These are phyloP conservation scores for Turdus rufiventris DNA, from an alignment of 2,113 vertebrate species.

Conservation along the genomic window DNA sequence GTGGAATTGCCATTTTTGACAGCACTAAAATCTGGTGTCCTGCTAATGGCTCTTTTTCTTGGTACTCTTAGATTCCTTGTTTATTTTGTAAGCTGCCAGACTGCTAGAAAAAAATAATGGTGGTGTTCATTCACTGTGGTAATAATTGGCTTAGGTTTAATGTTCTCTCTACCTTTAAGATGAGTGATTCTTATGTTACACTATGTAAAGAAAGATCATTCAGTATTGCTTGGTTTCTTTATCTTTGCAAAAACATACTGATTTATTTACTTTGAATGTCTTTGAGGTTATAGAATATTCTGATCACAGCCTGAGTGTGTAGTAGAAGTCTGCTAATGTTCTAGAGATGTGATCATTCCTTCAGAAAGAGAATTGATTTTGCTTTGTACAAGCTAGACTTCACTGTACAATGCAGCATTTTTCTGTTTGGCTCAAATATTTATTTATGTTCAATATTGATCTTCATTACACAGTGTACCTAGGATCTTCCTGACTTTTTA, in stretches of 20 bases:
- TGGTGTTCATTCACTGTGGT: not conserved
- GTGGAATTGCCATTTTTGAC: not conserved
- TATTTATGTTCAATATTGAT: not conserved
- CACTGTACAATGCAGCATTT: not conserved
- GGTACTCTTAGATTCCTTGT: not conserved
- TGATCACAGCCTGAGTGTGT: not conserved
- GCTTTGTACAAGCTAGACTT: not conserved
- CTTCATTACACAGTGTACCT: not conserved
- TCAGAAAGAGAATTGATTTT: not conserved
- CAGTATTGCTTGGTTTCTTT: not conserved
- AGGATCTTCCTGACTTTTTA: not conserved
- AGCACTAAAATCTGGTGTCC: not conserved
- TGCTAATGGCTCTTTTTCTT: not conserved
- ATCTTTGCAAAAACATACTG: not conserved
- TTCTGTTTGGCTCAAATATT: not conserved
- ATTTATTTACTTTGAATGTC: not conserved
- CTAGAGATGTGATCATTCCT: not conserved
- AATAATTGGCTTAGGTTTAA: not conserved
- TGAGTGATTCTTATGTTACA: not conserved
- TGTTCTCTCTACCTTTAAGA: not conserved
- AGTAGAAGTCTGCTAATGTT: not conserved
- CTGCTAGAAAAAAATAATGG: not conserved
- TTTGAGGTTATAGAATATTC: not conserved
- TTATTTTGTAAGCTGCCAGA: not conserved
- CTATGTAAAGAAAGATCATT: not conserved